Evolutionary conservation across 2,888 invertebrate species (phyloP).

Genomic region (Biston stratarius): DNA sequence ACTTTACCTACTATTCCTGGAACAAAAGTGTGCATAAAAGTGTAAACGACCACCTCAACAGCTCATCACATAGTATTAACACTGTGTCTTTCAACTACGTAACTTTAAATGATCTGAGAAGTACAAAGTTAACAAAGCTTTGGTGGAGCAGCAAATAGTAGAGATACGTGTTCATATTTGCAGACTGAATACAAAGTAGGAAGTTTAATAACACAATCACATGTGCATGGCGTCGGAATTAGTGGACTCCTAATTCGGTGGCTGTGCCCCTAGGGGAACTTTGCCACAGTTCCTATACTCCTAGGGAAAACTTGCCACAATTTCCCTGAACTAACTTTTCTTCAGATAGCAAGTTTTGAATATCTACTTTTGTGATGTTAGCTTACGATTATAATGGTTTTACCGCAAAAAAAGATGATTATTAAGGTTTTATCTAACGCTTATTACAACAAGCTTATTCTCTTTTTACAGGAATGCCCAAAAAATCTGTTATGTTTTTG

Average conservation of each 20-base stretch:
- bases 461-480: too few relatives aligned
- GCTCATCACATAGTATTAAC: not conserved
- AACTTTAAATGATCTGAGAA: constrained; percentile 9
- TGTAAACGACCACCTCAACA: not conserved
- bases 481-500: too few relatives aligned
- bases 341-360: constrained; percentile 24
- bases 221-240: constrained; percentile 35
- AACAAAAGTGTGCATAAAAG: too few relatives aligned
- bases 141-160: constrained; percentile 14
- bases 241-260: constrained; percentile 30
- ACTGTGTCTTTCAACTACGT: constrained; percentile 1
- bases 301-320: constrained; percentile 18
- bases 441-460: too few relatives aligned
- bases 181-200: constrained; percentile 35
- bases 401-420: not conserved
- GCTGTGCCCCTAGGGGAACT: constrained; percentile 20
- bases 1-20: too few relatives aligned
- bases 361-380: constrained; percentile 24
- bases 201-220: constrained; percentile 36
- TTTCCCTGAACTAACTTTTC: constrained; percentile 28
- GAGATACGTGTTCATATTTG: constrained; percentile 32
- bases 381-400: constrained; percentile 2
- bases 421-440: not conserved
- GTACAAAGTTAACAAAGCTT: constrained; percentile 21
- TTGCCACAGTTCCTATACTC: constrained; percentile 12